Percentiles rank a stretch among this genome's conserved stretches.
Conservation (phyloP, 2,797 vertebrate genomes). For the Bradypodion pumilum region DNA sequence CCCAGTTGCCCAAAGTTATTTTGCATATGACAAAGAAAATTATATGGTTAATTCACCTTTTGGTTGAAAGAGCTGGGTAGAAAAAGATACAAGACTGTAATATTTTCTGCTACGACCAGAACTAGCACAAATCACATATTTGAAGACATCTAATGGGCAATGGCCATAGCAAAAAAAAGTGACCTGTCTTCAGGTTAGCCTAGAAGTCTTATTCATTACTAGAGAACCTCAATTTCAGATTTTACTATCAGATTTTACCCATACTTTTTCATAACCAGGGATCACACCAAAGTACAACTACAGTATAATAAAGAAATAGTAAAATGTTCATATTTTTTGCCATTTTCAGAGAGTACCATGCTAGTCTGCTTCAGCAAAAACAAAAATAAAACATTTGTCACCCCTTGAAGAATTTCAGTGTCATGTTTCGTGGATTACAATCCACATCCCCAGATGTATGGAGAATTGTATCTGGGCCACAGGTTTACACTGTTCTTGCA, state of each 20-base stretch:
- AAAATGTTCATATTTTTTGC: not conserved
- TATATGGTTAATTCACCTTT: not conserved
- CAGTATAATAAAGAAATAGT: not conserved
- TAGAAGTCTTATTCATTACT: not conserved
- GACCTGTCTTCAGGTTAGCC: conserved; percentile 13
- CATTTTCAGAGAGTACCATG: too few relatives aligned
- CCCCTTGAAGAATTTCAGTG: too few relatives aligned
- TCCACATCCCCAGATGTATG: too few relatives aligned
- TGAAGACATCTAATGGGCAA: not conserved
- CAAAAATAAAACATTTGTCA: too few relatives aligned
- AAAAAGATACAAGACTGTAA: not conserved
- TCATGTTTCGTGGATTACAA: too few relatives aligned
- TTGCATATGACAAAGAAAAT: not conserved
- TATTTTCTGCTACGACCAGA: not conserved
- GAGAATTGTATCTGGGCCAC: too few relatives aligned
- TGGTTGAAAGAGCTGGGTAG: not conserved
- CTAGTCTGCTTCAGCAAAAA: too few relatives aligned
- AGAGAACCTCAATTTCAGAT: too few relatives aligned
- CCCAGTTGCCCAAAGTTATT: not conserved
- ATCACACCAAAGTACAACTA: not conserved
- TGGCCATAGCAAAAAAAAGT: conserved; percentile 17
- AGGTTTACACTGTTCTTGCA: too few relatives aligned
- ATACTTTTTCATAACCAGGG: not conserved
- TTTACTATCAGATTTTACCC: not conserved
- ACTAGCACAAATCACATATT: conserved; percentile 3